Conservation (phyloP, 2,888 invertebrate species). For the Pilophorus perplexus region DNA sequence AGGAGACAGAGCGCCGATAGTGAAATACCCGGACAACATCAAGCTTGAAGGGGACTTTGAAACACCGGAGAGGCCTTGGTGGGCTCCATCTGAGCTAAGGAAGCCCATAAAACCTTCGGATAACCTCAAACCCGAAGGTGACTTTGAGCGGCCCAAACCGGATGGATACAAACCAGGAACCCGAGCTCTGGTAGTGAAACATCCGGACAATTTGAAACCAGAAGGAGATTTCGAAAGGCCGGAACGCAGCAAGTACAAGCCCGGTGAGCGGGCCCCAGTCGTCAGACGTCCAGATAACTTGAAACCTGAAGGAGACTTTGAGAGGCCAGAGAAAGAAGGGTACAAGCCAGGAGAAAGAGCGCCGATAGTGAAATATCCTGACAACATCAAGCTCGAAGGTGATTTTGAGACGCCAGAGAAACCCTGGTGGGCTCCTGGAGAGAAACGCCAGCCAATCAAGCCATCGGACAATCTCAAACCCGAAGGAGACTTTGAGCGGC, state of each 20-base stretch:
- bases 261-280: conserved; percentile 52
- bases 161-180: conserved; percentile 55
- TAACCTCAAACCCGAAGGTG: conserved; percentile 57
- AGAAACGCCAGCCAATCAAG: conserved; percentile 53
- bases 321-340: conserved; percentile 49
- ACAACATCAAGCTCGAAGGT: conserved; percentile 56
- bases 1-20: conserved; percentile 56
- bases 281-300: conserved; percentile 60
- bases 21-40: conserved; percentile 57
- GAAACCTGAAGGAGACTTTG: conserved; percentile 65
- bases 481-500: conserved; percentile 55
- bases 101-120: conserved; percentile 54
- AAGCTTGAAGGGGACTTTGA: conserved; percentile 56
- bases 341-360: conserved; percentile 55
- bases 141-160: conserved; percentile 56
- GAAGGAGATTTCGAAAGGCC: conserved; percentile 56
- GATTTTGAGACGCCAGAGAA: conserved; percentile 54
- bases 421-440: conserved; percentile 52
- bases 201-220: conserved; percentile 53
- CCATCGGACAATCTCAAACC: conserved; percentile 55
- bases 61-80: conserved; percentile 50
- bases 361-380: conserved; percentile 51
- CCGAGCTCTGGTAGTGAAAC: conserved; percentile 53
- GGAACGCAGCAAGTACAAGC: conserved; percentile 50
- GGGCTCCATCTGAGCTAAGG: conserved; percentile 54